Evolutionary conservation across 1,140 invertebrate genomes (phyloP).

Genomic region (Coptotermes formosanus): DNA sequence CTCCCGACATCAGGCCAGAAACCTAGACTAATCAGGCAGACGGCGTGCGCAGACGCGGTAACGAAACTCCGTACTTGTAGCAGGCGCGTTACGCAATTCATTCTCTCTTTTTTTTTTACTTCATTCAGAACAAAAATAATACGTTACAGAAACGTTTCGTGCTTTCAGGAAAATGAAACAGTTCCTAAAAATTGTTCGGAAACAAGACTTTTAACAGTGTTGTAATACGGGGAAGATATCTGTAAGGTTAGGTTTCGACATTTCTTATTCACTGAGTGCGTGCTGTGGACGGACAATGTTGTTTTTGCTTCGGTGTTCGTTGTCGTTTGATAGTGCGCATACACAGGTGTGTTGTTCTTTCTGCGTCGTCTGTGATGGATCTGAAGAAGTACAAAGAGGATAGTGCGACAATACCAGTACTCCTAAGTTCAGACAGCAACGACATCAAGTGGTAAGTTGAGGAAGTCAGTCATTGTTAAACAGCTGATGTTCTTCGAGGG

Average conservation of each 20-base stretch:
- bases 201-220: neutral
- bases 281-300: neutral
- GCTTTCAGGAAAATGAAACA: too few relatives aligned
- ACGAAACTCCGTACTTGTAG: neutral
- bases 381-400: neutral
- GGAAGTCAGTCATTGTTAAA: neutral
- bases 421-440: neutral
- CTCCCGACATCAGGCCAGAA: constrained; percentile 12
- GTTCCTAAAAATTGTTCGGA: too few relatives aligned
- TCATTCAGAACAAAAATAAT: neutral
- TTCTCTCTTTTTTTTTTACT: neutral
- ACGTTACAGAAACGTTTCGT: neutral
- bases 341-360: neutral
- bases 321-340: neutral
- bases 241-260: neutral
- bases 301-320: neutral
- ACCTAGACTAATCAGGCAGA: constrained; percentile 14
- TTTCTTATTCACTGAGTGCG: neutral
- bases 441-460: neutral
- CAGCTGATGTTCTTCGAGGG: too few relatives aligned
- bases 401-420: neutral
- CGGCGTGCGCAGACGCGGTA: constrained; percentile 4
- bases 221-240: neutral
- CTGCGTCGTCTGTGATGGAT: neutral
- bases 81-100: neutral